These are phyloP conservation scores for Masticophis lateralis DNA, from an alignment of 2,797 vertebrate genomes.

Conservation along the genomic window DNA sequence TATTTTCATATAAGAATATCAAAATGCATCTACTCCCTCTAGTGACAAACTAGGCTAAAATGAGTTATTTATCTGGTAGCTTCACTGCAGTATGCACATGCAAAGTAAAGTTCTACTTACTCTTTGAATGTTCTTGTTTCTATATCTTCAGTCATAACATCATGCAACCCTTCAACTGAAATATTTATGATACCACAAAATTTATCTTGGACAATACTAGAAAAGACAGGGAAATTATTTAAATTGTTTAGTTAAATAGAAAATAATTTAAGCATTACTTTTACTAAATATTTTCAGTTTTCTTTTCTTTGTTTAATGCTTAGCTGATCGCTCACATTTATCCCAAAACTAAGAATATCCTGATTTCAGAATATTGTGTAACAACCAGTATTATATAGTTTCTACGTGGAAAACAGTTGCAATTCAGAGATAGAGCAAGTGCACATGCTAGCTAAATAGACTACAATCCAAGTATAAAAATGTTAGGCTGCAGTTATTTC, in stretches of 20 bases:
- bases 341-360: background rate
- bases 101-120: slow-evolving; percentile 74
- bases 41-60: background rate
- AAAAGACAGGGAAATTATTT: slow-evolving; percentile 61
- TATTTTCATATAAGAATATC: background rate
- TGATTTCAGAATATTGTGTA: background rate
- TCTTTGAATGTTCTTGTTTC: slow-evolving; percentile 93
- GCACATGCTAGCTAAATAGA: background rate
- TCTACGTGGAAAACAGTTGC: background rate
- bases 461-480: background rate
- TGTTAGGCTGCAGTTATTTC: background rate
- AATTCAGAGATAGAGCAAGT: background rate
- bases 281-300: slow-evolving; percentile 2
- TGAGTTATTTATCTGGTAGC: background rate
- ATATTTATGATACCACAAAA: slow-evolving; percentile 97
- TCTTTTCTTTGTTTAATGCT: slow-evolving; percentile 31
- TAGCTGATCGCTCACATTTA: background rate
- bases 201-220: slow-evolving; percentile 92
- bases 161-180: slow-evolving; percentile 91
- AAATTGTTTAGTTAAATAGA: slow-evolving; percentile 43
- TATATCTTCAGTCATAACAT: slow-evolving; percentile 95
- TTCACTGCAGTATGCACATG: background rate
- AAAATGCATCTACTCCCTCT: background rate
- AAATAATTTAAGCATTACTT: slow-evolving; percentile 19
- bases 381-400: background rate